phyloP scores from a whole-genome alignment of 2,888 invertebrate species.

The Eutolmus rufibarbis region DNA sequence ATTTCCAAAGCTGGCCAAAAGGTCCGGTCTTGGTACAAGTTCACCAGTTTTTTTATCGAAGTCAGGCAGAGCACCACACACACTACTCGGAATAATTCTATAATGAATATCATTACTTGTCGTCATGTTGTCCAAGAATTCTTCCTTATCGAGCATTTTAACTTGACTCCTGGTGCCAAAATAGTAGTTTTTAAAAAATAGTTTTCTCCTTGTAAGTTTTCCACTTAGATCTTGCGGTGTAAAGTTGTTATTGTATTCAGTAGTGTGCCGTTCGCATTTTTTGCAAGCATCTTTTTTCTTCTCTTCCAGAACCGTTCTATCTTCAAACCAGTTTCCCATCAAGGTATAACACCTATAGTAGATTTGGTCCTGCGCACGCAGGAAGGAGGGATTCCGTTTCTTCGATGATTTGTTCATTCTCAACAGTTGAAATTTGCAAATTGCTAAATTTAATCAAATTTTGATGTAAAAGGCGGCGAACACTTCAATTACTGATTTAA shows the following conservation, averaged over 20 bases:
- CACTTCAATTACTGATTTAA: not conserved
- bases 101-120: conserved; percentile 33
- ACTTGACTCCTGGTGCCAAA: not conserved
- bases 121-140: conserved; percentile 38
- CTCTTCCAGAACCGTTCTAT: not conserved
- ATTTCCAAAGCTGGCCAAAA: conserved; percentile 34
- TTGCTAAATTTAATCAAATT: not conserved
- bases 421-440: not conserved
- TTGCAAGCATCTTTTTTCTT: not conserved
- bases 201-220: not conserved
- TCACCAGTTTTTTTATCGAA: not conserved
- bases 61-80: not conserved
- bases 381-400: not conserved
- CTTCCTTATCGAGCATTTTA: not conserved
- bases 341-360: not conserved
- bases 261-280: not conserved
- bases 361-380: not conserved
- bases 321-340: conserved; percentile 19
- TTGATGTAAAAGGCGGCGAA: not conserved
- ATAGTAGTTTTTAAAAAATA: not conserved
- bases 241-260: not conserved
- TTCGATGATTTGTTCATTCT: not conserved
- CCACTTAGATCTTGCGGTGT: not conserved
- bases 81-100: not conserved
- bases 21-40: not conserved